Evolutionary conservation across 2,797 vertebrate species (phyloP).

Genomic region (Poecile montanus): DNA sequence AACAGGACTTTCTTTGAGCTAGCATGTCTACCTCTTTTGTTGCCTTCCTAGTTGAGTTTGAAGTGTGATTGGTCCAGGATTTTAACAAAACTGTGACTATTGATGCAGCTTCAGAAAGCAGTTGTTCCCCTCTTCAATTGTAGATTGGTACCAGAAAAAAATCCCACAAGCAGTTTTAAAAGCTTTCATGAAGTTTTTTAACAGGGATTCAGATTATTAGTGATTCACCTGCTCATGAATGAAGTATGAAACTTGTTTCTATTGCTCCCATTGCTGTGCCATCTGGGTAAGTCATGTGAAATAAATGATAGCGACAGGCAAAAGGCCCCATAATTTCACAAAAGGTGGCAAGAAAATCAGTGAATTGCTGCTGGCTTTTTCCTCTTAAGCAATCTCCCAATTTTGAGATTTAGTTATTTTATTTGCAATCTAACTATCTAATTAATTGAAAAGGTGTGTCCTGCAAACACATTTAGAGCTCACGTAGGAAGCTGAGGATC

Average conservation of each 20-base stretch:
- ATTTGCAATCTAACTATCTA: not conserved
- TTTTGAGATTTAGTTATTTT: not conserved
- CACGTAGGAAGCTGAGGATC: not conserved
- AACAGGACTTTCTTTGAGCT: not conserved
- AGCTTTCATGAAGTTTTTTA: not conserved
- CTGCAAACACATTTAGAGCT: not conserved
- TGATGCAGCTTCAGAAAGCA: not conserved
- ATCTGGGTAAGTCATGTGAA: not conserved
- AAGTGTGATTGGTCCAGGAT: not conserved
- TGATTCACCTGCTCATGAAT: not conserved
- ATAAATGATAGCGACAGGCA: not conserved
- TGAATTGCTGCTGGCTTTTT: not conserved
- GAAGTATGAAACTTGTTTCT: not conserved
- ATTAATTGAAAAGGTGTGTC: not conserved
- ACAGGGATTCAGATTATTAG: not conserved
- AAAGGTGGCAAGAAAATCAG: not conserved
- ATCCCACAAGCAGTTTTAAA: not conserved
- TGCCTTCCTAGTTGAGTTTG: too few relatives aligned
- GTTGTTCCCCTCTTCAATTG: not conserved
- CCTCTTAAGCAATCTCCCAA: not conserved
- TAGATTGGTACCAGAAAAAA: not conserved
- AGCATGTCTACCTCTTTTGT: not conserved
- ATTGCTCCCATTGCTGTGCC: not conserved
- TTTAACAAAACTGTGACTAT: not conserved
- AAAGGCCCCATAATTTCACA: not conserved